Percentiles rank a stretch among this genome's conserved stretches.
Evolutionary conservation across 2,113 vertebrate genomes (phyloP).

Genomic region (Ciconia boyciana): DNA sequence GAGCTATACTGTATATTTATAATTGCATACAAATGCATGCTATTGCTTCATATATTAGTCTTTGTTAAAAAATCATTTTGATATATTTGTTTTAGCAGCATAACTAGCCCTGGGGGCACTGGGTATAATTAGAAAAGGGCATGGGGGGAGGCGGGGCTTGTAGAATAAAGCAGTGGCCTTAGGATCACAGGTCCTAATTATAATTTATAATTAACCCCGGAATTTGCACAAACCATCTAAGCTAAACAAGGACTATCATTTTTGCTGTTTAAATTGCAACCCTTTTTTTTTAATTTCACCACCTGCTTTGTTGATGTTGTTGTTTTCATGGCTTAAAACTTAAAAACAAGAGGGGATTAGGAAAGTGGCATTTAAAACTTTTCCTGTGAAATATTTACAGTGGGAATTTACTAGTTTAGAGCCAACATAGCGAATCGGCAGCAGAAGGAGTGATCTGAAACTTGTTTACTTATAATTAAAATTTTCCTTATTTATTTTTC

Average conservation of each 20-base stretch:
- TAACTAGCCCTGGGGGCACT: conserved; percentile 67
- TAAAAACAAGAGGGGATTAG: conserved; percentile 56
- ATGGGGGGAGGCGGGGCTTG: conserved; percentile 60
- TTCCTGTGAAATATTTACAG: conserved; percentile 41
- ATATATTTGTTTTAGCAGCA: conserved; percentile 82
- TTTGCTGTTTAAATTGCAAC: conserved; percentile 40
- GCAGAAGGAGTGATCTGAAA: conserved; percentile 29
- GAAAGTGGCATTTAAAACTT: conserved; percentile 53
- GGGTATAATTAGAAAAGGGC: conserved; percentile 77
- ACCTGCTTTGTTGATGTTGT: conserved; percentile 54
- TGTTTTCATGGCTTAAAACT: conserved; percentile 45
- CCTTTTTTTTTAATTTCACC: conserved; percentile 34
- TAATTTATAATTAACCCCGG: conserved; percentile 72
- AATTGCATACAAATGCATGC: conserved; percentile 59
- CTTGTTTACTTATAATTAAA: conserved; percentile 40
- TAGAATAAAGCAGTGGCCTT: conserved; percentile 71
- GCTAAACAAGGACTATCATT: conserved; percentile 49
- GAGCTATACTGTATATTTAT: conserved; percentile 31
- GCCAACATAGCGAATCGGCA: conserved; percentile 26
- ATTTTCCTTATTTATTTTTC: conserved; percentile 35
- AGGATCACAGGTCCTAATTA: conserved; percentile 72
- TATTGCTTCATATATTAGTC: conserved; percentile 66
- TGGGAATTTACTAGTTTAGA: conserved; percentile 25
- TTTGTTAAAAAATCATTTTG: conserved; percentile 74
- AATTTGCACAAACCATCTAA: conserved; percentile 59